Percentiles rank a stretch among this genome's conserved stretches.
These are phyloP conservation scores for Caerostris darwini DNA, from an alignment of 1,140 invertebrate genomes.

Conservation along the genomic window DNA sequence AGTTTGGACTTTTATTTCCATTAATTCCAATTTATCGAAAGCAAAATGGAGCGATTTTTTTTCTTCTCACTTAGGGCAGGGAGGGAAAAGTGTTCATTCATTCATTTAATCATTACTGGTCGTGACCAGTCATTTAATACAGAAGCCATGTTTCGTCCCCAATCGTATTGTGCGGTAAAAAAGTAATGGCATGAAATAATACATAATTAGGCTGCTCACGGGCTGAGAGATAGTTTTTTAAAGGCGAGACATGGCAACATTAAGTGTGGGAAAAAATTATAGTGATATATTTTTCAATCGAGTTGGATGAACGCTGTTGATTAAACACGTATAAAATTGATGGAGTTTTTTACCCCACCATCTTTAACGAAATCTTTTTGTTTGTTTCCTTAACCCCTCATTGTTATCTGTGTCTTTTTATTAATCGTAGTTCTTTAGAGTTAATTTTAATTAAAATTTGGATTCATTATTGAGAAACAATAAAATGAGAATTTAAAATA, in stretches of 20 bases:
- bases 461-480: no score
- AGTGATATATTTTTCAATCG: constrained; percentile 37
- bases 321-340: neutral
- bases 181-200: constrained; percentile 68
- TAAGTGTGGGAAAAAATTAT: constrained; percentile 57
- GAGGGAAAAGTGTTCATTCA: constrained; percentile 8
- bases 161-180: constrained; percentile 69
- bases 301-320: constrained; percentile 2
- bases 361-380: no score
- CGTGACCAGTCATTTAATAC: constrained; percentile 72
- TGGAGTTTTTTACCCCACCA: neutral
- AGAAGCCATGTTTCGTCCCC: constrained; percentile 39
- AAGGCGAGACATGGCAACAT: constrained; percentile 7
- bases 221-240: constrained; percentile 35
- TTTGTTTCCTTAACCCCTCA: no score
- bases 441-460: no score
- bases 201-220: constrained; percentile 57
- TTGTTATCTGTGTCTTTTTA: no score
- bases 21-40: constrained; percentile 35
- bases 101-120: constrained; percentile 37
- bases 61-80: neutral
- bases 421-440: no score
- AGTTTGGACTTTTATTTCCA: constrained; percentile 1
- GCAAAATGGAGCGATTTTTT: neutral
- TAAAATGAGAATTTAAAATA: no score